Base-by-base conservation (phyloP, 2,113 vertebrate genomes). In the Sinocyclocheilus rhinocerous region DNA sequence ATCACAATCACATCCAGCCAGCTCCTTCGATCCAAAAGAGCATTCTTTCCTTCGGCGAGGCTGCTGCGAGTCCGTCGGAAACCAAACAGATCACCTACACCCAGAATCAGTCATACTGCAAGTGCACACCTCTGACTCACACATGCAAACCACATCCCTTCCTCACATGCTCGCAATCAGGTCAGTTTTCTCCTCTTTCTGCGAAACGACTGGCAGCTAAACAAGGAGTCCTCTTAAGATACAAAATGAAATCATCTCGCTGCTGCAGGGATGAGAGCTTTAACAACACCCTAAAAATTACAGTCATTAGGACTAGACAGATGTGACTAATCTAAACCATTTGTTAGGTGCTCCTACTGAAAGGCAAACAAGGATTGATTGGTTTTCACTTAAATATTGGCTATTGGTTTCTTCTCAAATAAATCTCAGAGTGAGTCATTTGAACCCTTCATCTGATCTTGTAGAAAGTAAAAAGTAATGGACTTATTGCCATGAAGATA, bases 11-110 rank as follows among this genome's bases (percentile, higher is more conserved):
- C 76, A 26, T 85, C 89, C 76, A 85, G 88, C 89, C 89, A 81
- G 86, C 52, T 57, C 61, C 55, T 39, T 50, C 24, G 45, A 59
- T 86, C 88, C 88, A 89, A 91, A 70, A 90, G 87, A 86, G 87
- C 90, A 89, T 91, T 92, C 87, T 88, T 86, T 90, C 90, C 90
- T 89, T 84, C 20, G 22, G 84, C 48, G 81, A 83, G 80, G 73
- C 88, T 76, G 61, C 86, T 83, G 50, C 84, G 76, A 86, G 85
- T 82, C 45, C 76, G 90, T 59, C 65, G 29, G 87, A 88, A 80
- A 87, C 81, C 84, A 85, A 88, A 86, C 85, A 84, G 81, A 88
- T 75, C 89, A 85, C 86, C 87, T 80, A 84, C 29, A 77, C 89
- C 85, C 76, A 81, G 81, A 78, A 84, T 79, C 82, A 84, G 57